Base-by-base conservation (phyloP, 1,140 invertebrate genomes). In the Calosoma granatense region DNA sequence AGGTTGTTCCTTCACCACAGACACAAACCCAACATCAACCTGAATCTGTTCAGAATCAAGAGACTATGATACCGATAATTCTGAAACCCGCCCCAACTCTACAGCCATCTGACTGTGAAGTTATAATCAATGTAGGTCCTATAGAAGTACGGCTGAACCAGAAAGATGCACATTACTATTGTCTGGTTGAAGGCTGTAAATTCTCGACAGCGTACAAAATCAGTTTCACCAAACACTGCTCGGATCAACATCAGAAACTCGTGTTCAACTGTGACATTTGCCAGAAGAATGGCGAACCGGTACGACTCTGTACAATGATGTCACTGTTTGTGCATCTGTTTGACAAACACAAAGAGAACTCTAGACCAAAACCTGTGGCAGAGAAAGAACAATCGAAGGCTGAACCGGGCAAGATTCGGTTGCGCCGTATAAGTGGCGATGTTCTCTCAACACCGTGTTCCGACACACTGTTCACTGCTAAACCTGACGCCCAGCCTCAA, bases 381-480 rank as follows among this genome's bases (percentile, higher is more conserved):
- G 26, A 36, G 26, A 36, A 36, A 36, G 26, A 6, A 36, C 26
- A 36, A 36, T n/a, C 26, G 6, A 36, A 36, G n/a, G 26, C 6
- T 36, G 26, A 36, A 36, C 26, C 6, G n/a, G 26, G 26, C 6
- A 36, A 36, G n/a, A 52, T 67, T 9, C 41, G 58, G 15, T 59
- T 63, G 43, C 55, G 65, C 11, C 56, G 60, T 21, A 51, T 68
- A 36, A 66, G 65, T 30, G 67, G 67, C 1, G 67, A 69, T 54
- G 64, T 59, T 52, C 41, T 66, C 19, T 67, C 64, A 20, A 19
- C 21, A 14, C 3, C 26, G n/a, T n/a, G n/a, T n/a, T n/a, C n/a
- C n/a, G n/a, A n/a, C n/a, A n/a, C n/a, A n/a, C n/a, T n/a, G n/a
- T 36, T 36, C 4, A 14, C 2, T n/a, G 9, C 20, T 2, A 54